Evolutionary conservation across 1,140 invertebrate genomes (phyloP), one percentile per base, ranked within the genome.

Genomic region (Neomicropteryx cornuta): DNA sequence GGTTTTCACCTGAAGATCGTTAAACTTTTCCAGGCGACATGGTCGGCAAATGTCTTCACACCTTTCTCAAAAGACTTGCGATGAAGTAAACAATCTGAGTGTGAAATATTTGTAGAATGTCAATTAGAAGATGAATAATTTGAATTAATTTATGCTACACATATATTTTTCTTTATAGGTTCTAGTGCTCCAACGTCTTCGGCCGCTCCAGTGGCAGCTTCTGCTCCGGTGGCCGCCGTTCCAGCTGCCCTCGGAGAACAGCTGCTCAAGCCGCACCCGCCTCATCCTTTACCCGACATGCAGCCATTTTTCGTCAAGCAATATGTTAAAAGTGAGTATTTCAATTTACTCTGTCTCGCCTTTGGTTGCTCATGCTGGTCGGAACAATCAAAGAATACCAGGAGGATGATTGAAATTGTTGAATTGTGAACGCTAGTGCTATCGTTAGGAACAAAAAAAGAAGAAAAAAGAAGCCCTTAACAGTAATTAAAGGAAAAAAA

Each of bases 261-360:
- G 43, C 58, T 93, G 33, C 58, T 97, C 11, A 92, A 90, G 56
- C 82, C 87, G 22, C 84, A 87, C 46, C 75, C 83, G 5, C 73
- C 81, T 2, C 72, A 79, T 13, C 77, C 86, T 4, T 78, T 88
- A 32, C 91, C 90, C 2, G 90, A 95, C 53, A 94, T 96, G 85
- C 86, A 87, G 4, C 93, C 93, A 24, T 92, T 98, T 60, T 97
- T 97, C 68, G 72, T 93, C 16, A 79, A 87, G 33, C 89, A 91
- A 53, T 94, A 94, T 60, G 81, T 96, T 5, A 92, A 92, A 58
- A 79, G 71, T 64, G 49, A 62, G 60, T 51, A 27, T 5, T 28
- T 20, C 39, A 2, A 10, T 10, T 17, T 19, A 18, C 14, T 38
- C 31, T 29, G 22, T n/a, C n/a, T n/a, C n/a, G n/a, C n/a, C n/a